A percentile compares a stretch with the other conserved stretches of the same genome.
These are phyloP conservation scores for Caenorhabditis sinica DNA, from an alignment of 2,888 invertebrate species.

Conservation along the genomic window DNA sequence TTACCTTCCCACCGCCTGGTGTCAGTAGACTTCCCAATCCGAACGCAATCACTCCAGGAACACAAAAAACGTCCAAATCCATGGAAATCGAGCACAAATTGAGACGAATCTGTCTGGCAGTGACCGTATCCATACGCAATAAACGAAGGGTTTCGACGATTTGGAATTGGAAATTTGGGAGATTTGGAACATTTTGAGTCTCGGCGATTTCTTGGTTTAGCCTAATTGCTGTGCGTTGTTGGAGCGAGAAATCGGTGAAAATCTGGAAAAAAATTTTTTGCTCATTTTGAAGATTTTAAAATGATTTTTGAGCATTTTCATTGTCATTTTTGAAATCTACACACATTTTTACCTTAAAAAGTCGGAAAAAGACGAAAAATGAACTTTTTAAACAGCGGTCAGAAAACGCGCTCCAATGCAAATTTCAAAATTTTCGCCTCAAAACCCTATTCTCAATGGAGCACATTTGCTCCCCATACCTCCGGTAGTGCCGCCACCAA, in stretches of 20 bases:
- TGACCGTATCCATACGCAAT: conserved; percentile 40
- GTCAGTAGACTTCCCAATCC: conserved; percentile 23
- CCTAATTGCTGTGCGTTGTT: conserved; percentile 36
- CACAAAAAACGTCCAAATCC: conserved; percentile 43
- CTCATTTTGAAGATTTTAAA: too few species aligned
- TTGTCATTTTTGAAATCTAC: too few species aligned
- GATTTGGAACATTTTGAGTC: conserved; percentile 8
- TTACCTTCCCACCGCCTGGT: conserved; percentile 8
- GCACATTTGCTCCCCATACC: conserved; percentile 2
- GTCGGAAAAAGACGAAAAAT: too few species aligned
- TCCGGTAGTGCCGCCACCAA: conserved; percentile 46
- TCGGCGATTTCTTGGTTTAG: conserved; percentile 42
- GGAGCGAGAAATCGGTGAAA: conserved; percentile 45
- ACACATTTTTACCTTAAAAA: too few species aligned
- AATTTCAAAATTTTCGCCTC: too few species aligned
- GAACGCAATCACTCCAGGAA: conserved; percentile 40
- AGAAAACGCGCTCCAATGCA: too few species aligned
- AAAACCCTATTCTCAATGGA: too few species aligned
- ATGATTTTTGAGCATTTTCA: too few species aligned
- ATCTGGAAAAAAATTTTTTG: conserved; percentile 34
- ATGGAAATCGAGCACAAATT: conserved; percentile 11
- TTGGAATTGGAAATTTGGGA: conserved; percentile 32
- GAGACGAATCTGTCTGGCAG: conserved; percentile 40
- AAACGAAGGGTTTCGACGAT: conserved; percentile 57
- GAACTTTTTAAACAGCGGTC: too few species aligned